Evolutionary conservation across 2,797 vertebrate genomes (phyloP).

Genomic region (Nannoperca obscura): DNA sequence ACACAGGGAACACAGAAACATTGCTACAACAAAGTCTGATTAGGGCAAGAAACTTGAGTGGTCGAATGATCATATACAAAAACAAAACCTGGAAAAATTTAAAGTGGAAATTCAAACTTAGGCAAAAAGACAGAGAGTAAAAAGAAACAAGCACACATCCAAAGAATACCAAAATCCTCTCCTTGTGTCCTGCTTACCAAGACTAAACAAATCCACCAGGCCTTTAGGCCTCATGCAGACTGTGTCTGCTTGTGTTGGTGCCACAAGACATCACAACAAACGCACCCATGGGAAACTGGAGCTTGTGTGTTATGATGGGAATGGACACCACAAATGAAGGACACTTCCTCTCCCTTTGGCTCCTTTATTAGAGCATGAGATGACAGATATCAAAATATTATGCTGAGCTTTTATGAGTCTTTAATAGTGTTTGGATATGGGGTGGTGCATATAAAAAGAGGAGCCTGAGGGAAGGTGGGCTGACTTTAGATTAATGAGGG

Average conservation of each 20-base stretch:
- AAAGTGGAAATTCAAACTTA: slow-evolving; percentile 3
- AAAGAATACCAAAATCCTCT: slow-evolving; percentile 40
- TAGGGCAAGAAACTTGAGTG: background rate
- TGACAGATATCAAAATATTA: slow-evolving; percentile 78
- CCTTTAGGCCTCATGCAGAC: slow-evolving; percentile 42
- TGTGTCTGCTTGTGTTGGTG: slow-evolving; percentile 64
- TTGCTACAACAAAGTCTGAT: background rate
- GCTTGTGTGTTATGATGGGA: slow-evolving; percentile 73
- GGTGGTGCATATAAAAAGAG: slow-evolving; percentile 45
- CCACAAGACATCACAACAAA: slow-evolving; percentile 75
- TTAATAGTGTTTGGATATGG: slow-evolving; percentile 69
- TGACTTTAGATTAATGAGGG: slow-evolving; percentile 42
- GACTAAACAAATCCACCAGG: slow-evolving; percentile 72
- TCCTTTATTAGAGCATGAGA: slow-evolving; percentile 52
- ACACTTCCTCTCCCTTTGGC: slow-evolving; percentile 57
- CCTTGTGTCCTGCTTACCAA: slow-evolving; percentile 57
- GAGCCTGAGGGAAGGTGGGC: slow-evolving; percentile 46
- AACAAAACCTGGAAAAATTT: slow-evolving; percentile 4
- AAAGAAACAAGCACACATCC: slow-evolving; percentile 38
- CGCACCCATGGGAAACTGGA: slow-evolving; percentile 63
- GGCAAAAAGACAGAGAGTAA: slow-evolving; percentile 14
- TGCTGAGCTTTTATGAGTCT: slow-evolving; percentile 62
- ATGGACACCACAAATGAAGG: slow-evolving; percentile 65
- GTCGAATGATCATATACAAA: background rate
- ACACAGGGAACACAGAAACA: background rate